Evolutionary conservation across 1,140 invertebrate genomes (phyloP), one percentile per base, ranked within the genome.

Genomic region (Brachionus sp.): DNA sequence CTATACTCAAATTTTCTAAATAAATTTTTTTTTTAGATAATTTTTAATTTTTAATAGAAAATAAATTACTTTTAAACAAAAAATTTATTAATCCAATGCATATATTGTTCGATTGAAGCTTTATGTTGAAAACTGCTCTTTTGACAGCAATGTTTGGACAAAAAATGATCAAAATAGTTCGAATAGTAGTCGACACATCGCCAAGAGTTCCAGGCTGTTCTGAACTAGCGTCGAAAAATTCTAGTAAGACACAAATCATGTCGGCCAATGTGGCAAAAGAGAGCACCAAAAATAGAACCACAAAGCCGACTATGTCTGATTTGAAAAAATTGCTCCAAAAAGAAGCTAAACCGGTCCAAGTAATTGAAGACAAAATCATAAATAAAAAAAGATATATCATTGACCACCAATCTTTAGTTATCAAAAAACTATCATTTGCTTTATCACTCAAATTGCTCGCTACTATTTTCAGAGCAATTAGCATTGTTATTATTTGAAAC

Each of bases 101-200:
- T 12, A 80, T 23, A 12, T 25, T 50, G 9, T 25, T 42, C n/a
- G 37, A 37, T 66, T 80, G 77, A 13, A 80, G 37, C 9, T 80
- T 80, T 23, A 80, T 29, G 39, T 80, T 80, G 23, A 62, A 80
- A 7, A 80, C 23, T 2, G 77, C 77, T 0, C 77, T 50, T 44
- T 80, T 80, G n/a, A 66, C 23, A n/a, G 77, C 77, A 42, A 80
- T 80, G 42, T 80, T 80, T 1, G 77, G 77, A 62, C 33, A 80
- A 42, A 80, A 25, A 25, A 66, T 66, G 3, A 62, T 2, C 25
- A 80, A 62, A 66, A 80, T 25, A 42, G 12, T 80, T 33, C 77
- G 16, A 12, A 62, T 57, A 9, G 50, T 10, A 4, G 2, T 80
- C 10, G 77, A 57, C 9, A 66, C 35, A 25, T 80, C 25, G 6